Base-by-base conservation (phyloP, 2,888 invertebrate species). In the Amphimallon solstitiale region DNA sequence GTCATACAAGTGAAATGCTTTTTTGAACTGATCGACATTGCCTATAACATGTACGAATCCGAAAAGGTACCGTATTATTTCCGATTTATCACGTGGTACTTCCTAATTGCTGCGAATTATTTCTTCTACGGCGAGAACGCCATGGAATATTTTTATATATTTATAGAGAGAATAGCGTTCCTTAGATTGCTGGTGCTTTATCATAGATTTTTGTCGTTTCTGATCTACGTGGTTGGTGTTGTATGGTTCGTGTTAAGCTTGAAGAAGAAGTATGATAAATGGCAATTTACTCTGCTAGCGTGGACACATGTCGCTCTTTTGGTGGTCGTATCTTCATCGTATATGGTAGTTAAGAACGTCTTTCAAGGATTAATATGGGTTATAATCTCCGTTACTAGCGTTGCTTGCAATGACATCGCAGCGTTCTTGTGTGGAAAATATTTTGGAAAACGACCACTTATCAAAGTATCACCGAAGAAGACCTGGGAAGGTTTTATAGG, bases 401-500 rank as follows among this genome's bases (percentile, higher is more conserved):
- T 99, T 73, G 95, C 98, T 67, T 93, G 96, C 83, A 99, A 99
- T 83, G 99, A 99, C 84, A 95, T 99, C 70, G 97, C 97, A 94
- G 98, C 99, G 0, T 99, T 99, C 81, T 90, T 99, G 80, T 99
- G 98, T 85, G 99, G 99, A 5, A 97, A 97, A 86, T 95, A 98
- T 88, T 97, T 97, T 82, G 99, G 99, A 45, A 93, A 92, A 81
- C 99, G 99, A 0, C 99, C 98, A 0, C 88, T 99, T 68, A 99
- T 99, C 81, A 92, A 98, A 82, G 86, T 99, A 56, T 98, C 98
- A 56, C 99, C 99, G 1, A 99, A 98, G 85, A 99, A 99, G 84
- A 99, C 99, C 1, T 97, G 98, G 96, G 99, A 99, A 84, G 99
- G 99, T 4, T 99, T 98, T 83, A 93, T 99, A 75, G 98, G 98